Percentiles rank a stretch among this genome's conserved stretches.
phyloP scores from a whole-genome alignment of 2,113 vertebrate species.

The Oreochromis spilurus region DNA sequence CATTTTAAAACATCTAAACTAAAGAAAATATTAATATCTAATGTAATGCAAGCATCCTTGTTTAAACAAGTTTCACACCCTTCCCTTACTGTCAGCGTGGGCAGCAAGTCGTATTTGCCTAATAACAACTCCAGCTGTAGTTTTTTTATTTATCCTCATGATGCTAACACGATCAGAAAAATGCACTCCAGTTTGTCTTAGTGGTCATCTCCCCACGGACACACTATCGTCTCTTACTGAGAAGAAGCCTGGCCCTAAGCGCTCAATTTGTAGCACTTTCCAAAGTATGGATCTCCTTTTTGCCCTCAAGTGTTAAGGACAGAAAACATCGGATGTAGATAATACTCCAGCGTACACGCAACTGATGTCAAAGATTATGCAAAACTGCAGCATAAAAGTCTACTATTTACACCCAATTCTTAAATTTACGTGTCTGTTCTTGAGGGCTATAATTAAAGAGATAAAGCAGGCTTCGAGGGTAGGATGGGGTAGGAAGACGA shows the following conservation, averaged over 20 bases:
- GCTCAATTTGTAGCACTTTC: constrained; percentile 56
- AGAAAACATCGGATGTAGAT: constrained; percentile 13
- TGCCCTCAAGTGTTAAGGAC: constrained; percentile 41
- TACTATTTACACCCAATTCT: constrained; percentile 43
- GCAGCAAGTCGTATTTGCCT: neutral
- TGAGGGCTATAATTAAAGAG: constrained; percentile 52
- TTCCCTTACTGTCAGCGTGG: neutral
- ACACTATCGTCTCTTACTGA: neutral
- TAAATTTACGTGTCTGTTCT: constrained; percentile 24
- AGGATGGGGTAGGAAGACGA: constrained; percentile 16
- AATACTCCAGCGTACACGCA: neutral
- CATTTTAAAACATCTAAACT: constrained; percentile 8
- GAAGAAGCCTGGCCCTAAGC: constrained; percentile 21
- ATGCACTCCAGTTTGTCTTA: constrained; percentile 33
- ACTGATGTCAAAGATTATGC: constrained; percentile 35
- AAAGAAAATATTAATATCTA: constrained; percentile 10
- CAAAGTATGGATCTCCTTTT: constrained; percentile 52
- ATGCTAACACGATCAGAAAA: constrained; percentile 34
- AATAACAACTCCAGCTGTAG: neutral
- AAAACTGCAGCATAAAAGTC: constrained; percentile 10
- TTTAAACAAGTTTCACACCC: neutral
- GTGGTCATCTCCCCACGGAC: constrained; percentile 23
- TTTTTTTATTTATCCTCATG: constrained; percentile 16
- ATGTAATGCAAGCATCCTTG: neutral
- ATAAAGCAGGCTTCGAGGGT: constrained; percentile 46